phyloP scores from a whole-genome alignment of 2,113 vertebrate species.

The Stigmatopora argus region DNA sequence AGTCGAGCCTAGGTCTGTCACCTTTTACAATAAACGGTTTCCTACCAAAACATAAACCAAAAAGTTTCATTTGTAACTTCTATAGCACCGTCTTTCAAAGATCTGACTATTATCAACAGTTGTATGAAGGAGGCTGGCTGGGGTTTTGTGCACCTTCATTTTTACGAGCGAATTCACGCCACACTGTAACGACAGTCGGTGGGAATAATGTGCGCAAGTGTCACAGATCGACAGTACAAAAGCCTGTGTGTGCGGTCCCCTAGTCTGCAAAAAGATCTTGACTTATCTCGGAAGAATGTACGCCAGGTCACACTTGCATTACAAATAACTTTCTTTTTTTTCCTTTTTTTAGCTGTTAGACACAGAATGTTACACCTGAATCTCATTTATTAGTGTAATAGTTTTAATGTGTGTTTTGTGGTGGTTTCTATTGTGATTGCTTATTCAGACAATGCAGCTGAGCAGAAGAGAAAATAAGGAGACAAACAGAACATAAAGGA shows the following conservation, averaged over 20 bases:
- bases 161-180: neutral
- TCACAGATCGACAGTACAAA: conserved; percentile 21
- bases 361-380: too few species aligned
- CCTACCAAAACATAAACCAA: conserved; percentile 1
- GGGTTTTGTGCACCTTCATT: conserved; percentile 12
- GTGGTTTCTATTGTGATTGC: too few species aligned
- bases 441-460: too few species aligned
- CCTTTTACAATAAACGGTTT: neutral
- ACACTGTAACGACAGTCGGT: neutral
- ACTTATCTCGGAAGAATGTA: conserved; percentile 2
- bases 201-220: neutral
- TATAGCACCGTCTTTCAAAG: neutral
- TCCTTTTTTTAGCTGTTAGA: too few species aligned
- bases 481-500: too few species aligned
- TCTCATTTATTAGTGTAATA: too few species aligned
- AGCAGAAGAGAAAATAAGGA: too few species aligned
- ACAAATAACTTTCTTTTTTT: neutral
- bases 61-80: neutral
- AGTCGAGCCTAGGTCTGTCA: neutral
- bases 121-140: neutral
- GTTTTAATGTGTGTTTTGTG: too few species aligned
- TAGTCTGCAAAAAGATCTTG: conserved; percentile 2
- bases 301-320: conserved; percentile 3
- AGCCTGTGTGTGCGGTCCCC: neutral
- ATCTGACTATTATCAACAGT: neutral